Evolutionary conservation across 1,140 invertebrate genomes (phyloP).

Genomic region (Drosophila virilis): DNA sequence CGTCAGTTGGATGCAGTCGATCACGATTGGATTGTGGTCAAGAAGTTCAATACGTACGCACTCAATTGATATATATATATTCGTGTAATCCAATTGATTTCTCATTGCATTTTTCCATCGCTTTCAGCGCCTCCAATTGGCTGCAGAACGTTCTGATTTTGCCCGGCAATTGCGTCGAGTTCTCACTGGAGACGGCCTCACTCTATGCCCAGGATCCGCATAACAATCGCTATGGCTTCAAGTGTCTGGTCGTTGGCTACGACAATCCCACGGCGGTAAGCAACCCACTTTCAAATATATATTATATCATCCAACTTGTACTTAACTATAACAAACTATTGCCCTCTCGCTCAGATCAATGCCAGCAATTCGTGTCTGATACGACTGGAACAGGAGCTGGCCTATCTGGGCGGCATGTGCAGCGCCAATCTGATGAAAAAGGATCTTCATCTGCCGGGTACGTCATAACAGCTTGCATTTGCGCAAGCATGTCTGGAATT

Average conservation of each 20-base stretch:
- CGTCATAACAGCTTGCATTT: slow-evolving; percentile 46
- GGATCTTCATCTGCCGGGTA: slow-evolving; percentile 90
- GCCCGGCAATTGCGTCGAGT: slow-evolving; percentile 97
- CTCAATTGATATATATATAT: background rate
- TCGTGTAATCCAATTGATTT: background rate
- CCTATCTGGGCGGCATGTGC: slow-evolving; percentile 96
- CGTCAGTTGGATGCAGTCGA: slow-evolving; percentile 46
- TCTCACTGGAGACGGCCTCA: slow-evolving; percentile 97
- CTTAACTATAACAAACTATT: slow-evolving; percentile 64
- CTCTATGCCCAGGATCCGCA: slow-evolving; percentile 97
- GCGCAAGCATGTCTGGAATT: too few relatives aligned
- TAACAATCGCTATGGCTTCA: slow-evolving; percentile 93
- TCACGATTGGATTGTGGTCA: slow-evolving; percentile 81
- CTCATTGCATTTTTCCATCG: background rate
- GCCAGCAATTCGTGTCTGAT: slow-evolving; percentile 86
- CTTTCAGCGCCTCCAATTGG: slow-evolving; percentile 90
- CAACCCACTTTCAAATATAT: background rate
- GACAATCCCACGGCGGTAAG: slow-evolving; percentile 88
- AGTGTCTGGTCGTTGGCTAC: slow-evolving; percentile 96
- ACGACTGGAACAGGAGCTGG: slow-evolving; percentile 94
- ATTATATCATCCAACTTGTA: background rate
- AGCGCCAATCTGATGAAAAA: slow-evolving; percentile 94
- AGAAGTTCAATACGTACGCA: slow-evolving; percentile 83
- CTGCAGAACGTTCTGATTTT: slow-evolving; percentile 93
- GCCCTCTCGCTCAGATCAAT: slow-evolving; percentile 65